These are phyloP conservation scores for Saccopteryx bilineata DNA, from an alignment of 2,113 vertebrate genomes.

Conservation along the genomic window DNA sequence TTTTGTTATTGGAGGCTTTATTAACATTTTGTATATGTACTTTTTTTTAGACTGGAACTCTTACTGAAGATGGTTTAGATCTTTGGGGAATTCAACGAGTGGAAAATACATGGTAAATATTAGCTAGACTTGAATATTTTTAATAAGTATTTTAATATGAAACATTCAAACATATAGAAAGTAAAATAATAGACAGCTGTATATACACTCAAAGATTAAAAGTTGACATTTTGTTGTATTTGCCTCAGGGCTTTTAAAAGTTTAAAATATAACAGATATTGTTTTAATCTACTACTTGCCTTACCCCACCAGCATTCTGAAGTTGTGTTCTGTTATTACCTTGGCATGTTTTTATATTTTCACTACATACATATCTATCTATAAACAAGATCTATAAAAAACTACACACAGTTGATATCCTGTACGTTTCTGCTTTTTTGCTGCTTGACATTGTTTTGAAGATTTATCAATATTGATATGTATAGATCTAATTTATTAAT, in stretches of 20 bases:
- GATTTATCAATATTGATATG: conserved; percentile 26
- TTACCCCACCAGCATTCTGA: background rate
- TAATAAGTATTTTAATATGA: conserved; percentile 41
- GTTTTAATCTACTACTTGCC: background rate
- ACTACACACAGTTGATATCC: background rate
- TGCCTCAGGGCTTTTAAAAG: conserved; percentile 12
- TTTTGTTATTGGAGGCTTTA: conserved; percentile 12
- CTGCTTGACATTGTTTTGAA: conserved; percentile 15
- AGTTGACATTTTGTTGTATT: background rate
- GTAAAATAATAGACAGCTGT: background rate
- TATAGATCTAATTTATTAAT: conserved; percentile 27
- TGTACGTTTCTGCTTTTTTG: background rate
- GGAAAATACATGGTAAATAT: conserved; percentile 92
- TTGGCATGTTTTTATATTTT: conserved; percentile 52
- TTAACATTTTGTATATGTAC: conserved; percentile 26
- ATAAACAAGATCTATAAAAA: conserved; percentile 17
- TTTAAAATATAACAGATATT: background rate
- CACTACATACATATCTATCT: background rate
- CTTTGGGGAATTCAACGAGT: conserved; percentile 97
- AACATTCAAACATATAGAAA: conserved; percentile 32
- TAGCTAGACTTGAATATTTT: conserved; percentile 45
- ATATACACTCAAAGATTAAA: background rate
- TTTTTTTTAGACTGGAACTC: conserved; percentile 94
- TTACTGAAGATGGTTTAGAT: conserved; percentile 98
- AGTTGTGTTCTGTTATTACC: conserved; percentile 12